phyloP scores from a whole-genome alignment of 1,140 invertebrate species.

The Vanessa tameamea region DNA sequence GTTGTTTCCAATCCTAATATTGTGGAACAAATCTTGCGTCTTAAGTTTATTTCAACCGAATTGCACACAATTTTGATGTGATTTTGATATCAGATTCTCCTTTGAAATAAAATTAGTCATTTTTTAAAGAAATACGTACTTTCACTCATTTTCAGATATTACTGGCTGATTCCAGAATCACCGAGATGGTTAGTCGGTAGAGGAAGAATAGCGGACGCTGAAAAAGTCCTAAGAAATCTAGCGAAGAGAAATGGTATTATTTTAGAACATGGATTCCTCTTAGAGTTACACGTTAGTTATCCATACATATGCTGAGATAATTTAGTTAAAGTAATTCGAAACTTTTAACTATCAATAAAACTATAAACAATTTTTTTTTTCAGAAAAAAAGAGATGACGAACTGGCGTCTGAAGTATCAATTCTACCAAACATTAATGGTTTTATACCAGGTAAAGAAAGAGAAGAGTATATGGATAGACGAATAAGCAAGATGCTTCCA shows the following conservation, averaged over 20 bases:
- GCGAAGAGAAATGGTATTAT: conserved; percentile 82
- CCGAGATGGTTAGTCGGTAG: conserved; percentile 91
- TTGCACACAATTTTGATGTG: no score
- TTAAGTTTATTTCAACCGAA: no score
- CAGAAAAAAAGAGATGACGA: conserved; percentile 66
- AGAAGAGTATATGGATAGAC: conserved; percentile 54
- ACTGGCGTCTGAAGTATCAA: conserved; percentile 41
- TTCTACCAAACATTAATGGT: conserved; percentile 46
- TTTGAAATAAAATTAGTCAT: no score
- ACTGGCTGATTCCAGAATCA: conserved; percentile 90
- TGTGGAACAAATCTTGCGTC: no score
- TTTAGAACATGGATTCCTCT: conserved; percentile 57
- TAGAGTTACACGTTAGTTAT: conserved; percentile 66
- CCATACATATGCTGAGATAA: neutral
- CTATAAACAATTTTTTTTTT: conserved; percentile 17
- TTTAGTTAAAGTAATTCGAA: neutral
- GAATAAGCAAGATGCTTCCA: conserved; percentile 64
- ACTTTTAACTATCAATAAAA: neutral
- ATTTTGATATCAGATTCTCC: no score
- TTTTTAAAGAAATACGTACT: no score
- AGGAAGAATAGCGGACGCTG: conserved; percentile 87
- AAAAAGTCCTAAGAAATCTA: conserved; percentile 85
- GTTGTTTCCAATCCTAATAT: no score
- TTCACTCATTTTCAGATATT: conserved; percentile 76
- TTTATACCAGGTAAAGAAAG: conserved; percentile 44